Base-by-base conservation (phyloP, 2,888 invertebrate genomes). In the Drosophila hamatofila region DNA sequence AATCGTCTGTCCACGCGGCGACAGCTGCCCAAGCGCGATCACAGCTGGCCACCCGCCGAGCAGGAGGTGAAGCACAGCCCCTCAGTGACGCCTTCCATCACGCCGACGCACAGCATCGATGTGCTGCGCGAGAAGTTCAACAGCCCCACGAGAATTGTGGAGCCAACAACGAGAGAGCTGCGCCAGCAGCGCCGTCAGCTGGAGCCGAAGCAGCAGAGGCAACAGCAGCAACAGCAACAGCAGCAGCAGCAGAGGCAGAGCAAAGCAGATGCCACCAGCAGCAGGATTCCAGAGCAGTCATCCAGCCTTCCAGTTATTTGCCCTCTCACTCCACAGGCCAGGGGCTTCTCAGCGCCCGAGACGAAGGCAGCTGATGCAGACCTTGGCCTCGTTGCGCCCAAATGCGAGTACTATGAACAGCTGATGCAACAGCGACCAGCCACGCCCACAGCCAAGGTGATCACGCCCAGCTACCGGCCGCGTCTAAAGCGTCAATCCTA, bases 31-130 rank as follows among this genome's bases (percentile, higher is more conserved):
- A 90, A 88, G 76, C 90, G 92, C 33, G 92, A 93, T 75, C 89
- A 91, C 80, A 92, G 92, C 72, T 92, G 92, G 92, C 92, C 92
- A 39, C 92, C 93, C n/a, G 58, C 70, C 4, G 72, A 78, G 41
- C 52, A 39, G 39, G 42, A 48, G 27, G 52, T 56, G 25, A 11
- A 14, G 16, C 7, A 23, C 48, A 21, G 46, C 23, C 25, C 57
- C 35, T 6, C 37, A n/a, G 25, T 39, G 39, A 57, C 52, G 39
- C 48, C 74, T 0, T 42, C 79, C 41, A 81, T 91, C 16, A 57
- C 52, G 25, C 48, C 75, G 0, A 55, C 80, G 51, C 91, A 91
- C 68, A 84, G 85, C 72, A 91, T 92, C 72, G 91, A 91, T 69
- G 80, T 73, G 44, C 81, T 93, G 74, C 89, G 92, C 7, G 84